Evolutionary conservation across 1,140 invertebrate species (phyloP).

Genomic region (Drosophila subpulchrella): DNA sequence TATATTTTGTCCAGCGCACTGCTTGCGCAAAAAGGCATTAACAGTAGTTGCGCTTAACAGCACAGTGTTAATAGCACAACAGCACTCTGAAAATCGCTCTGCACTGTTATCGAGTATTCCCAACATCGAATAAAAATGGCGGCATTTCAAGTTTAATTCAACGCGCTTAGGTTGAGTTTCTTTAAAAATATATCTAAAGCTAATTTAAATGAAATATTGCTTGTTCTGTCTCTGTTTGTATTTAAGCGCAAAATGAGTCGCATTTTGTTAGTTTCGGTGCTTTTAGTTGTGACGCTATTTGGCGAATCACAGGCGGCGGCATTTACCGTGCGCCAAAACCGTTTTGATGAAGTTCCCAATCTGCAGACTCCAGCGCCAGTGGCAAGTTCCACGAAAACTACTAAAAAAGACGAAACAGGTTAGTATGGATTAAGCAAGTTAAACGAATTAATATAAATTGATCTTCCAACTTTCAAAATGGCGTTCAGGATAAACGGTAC

Average conservation of each 20-base stretch:
- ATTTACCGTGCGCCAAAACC: conserved; percentile 53
- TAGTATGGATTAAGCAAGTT: not conserved
- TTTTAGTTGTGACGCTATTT: conserved; percentile 14
- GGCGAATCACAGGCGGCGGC: conserved; percentile 9
- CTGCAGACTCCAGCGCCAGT: conserved; percentile 12
- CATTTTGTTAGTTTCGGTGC: conserved; percentile 9
- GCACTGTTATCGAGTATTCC: not conserved
- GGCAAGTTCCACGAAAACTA: not conserved
- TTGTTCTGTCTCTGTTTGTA: no score
- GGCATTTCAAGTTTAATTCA: not conserved
- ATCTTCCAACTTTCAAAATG: not conserved
- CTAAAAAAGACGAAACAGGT: conserved; percentile 20
- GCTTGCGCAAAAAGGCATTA: not conserved
- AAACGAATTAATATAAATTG: not conserved
- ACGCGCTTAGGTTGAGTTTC: not conserved
- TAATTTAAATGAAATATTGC: not conserved
- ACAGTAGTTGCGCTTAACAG: conserved; percentile 5
- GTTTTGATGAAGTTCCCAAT: not conserved
- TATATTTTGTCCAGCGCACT: no score
- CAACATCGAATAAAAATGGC: not conserved
- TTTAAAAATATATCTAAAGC: no score
- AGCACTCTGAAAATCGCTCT: not conserved
- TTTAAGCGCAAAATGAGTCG: conserved; percentile 14
- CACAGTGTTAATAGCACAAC: not conserved
- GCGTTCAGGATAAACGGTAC: not conserved